Base-by-base conservation (phyloP, 53 echinoderm and acorn worm genomes). In the Arbacia lixula region DNA sequence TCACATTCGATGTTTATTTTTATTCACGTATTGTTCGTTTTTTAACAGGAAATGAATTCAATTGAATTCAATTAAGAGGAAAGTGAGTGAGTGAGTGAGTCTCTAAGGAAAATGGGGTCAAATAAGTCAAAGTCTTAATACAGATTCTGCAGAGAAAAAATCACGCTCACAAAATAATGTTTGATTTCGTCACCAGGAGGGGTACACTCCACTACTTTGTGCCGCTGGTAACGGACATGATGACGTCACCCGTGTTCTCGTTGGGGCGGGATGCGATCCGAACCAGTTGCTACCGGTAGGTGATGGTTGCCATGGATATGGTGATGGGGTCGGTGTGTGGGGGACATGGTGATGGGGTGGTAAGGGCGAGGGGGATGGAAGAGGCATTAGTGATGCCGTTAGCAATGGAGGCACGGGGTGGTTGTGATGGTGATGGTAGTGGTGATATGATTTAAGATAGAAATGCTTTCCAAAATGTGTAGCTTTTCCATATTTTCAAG, bases 151-250 rank as follows among this genome's bases (percentile, higher is more conserved):
- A 6, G 46, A 46, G 46, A 10, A 46, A 46, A 10, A 6, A 6
- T 10, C 6, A 46, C 6, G 46, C 14, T 46, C 5, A 17, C 58
- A 20, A 12, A 12, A 12, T 57, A 17, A 2, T 32, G 19, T 83
- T 49, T 21, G 25, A 11, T 51, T 39, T 10, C 36, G 26, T 62
- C n/a, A 64, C 43, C 62, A 95, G 95, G 92, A 95, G 71, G 95
- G 95, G 9, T 95, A 95, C 82, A 95, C 95, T 2, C 85, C 95
- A 12, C 76, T 95, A 65, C 75, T 95, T 6, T 95, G 95, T 83
- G 92, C 95, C 0, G 95, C 92, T 21, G 95, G 95, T 16, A 95
- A 90, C 74, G 95, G 95, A 12, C 89, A 92, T 34, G 36, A 63
- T 36, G 95, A 95, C 25, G 85, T 89, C 38, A 87, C 92, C 6